Evolutionary conservation across 2,113 vertebrate species (phyloP).

Genomic region (Halcyon senegalensis): DNA sequence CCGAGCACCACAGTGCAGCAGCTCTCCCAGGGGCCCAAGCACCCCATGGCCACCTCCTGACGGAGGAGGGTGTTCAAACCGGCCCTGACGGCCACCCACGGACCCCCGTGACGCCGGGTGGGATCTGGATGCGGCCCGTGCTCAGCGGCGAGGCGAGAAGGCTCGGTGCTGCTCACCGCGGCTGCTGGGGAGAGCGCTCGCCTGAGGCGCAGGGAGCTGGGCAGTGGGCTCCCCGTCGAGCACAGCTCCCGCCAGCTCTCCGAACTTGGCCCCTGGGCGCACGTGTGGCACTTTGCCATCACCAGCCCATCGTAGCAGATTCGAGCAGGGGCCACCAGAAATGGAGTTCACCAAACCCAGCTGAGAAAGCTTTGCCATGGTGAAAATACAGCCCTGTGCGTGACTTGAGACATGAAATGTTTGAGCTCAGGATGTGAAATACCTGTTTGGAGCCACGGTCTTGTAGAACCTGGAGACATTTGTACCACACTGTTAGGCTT

Average conservation of each 20-base stretch:
- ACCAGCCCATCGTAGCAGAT: rapidly evolving
- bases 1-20: rapidly evolving
- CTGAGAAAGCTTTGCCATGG: background rate
- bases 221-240: background rate
- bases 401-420: background rate
- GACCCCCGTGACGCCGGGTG: rapidly evolving
- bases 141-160: background rate
- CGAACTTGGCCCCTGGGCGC: background rate
- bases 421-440: background rate
- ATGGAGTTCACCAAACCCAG: background rate
- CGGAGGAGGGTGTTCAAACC: background rate
- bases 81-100: rapidly evolving
- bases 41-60: background rate
- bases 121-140: rapidly evolving
- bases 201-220: rapidly evolving
- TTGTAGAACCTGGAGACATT: background rate
- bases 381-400: rapidly evolving
- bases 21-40: rapidly evolving
- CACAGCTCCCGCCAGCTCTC: background rate
- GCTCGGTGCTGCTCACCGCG: background rate
- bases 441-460: background rate
- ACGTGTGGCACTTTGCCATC: rapidly evolving
- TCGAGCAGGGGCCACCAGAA: background rate
- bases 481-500: background rate
- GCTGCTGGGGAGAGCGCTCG: rapidly evolving